phyloP scores from a whole-genome alignment of 2,888 invertebrate genomes.

The Mimachlamys varia region DNA sequence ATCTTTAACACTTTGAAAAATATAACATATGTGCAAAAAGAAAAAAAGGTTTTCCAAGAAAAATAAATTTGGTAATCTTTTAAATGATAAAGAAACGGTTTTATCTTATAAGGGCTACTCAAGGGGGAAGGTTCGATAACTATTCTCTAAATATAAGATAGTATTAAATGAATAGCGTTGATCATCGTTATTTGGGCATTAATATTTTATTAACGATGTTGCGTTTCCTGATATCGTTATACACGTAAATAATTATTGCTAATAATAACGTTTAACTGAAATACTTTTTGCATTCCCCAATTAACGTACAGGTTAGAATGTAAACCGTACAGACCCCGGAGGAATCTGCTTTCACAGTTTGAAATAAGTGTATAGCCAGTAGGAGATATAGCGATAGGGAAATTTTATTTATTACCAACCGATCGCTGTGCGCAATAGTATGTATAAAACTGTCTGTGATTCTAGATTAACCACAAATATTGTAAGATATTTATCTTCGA shows the following conservation, averaged over 20 bases:
- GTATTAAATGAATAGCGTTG: neutral
- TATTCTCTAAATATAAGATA: neutral
- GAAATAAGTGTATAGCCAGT: constrained; percentile 6
- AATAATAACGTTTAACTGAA: neutral
- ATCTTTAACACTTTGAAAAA: neutral
- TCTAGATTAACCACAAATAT: constrained; percentile 13
- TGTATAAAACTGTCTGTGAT: neutral
- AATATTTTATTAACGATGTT: neutral
- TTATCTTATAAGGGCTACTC: neutral
- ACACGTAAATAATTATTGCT: neutral
- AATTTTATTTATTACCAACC: constrained; percentile 27
- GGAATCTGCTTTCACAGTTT: neutral
- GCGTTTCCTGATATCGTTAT: neutral
- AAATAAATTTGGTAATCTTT: neutral
- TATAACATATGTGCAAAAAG: neutral
- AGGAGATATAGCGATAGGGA: neutral
- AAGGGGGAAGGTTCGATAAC: neutral
- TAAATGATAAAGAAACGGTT: neutral
- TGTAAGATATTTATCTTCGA: neutral
- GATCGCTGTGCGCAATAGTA: constrained; percentile 9
- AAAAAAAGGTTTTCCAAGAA: neutral
- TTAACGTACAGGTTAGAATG: neutral
- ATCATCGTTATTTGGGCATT: neutral
- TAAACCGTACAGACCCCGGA: neutral
- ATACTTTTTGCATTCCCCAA: neutral